These are phyloP conservation scores for Schizotus pectinicornis DNA, from an alignment of 2,888 invertebrate genomes.

Conservation along the genomic window DNA sequence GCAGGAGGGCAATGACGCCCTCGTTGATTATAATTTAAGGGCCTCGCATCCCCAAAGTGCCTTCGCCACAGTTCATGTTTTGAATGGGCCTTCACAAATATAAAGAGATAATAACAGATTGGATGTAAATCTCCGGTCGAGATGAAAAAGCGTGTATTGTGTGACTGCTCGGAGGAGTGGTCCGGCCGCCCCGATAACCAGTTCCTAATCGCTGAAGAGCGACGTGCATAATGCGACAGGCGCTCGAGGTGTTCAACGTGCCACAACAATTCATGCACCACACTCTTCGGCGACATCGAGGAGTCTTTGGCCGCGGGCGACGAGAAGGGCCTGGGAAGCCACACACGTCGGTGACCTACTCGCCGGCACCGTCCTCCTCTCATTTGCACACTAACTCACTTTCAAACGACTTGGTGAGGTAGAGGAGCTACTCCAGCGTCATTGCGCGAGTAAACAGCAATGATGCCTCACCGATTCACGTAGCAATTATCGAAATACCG, in stretches of 20 bases:
- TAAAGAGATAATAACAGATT: constrained; percentile 39
- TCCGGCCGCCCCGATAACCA: constrained; percentile 50
- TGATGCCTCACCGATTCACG: no score
- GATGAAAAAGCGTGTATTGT: constrained; percentile 40
- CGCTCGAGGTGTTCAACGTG: constrained; percentile 49
- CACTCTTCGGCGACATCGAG: constrained; percentile 45
- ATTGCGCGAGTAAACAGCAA: no score
- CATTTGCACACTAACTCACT: constrained; percentile 25
- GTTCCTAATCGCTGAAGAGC: constrained; percentile 55
- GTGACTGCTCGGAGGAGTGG: constrained; percentile 48
- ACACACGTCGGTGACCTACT: constrained; percentile 36
- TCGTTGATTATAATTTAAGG: no score
- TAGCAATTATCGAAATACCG: no score
- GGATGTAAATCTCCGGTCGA: constrained; percentile 40
- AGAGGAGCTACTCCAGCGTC: no score
- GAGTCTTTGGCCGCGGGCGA: constrained; percentile 40
- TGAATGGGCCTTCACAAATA: constrained; percentile 25
- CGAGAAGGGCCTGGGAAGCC: constrained; percentile 34
- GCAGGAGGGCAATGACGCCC: no score
- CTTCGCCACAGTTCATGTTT: constrained; percentile 3
- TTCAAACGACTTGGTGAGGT: background rate
- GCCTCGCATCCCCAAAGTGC: background rate
- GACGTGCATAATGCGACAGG: constrained; percentile 54
- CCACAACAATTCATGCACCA: constrained; percentile 47
- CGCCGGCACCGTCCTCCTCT: constrained; percentile 1